Evolutionary conservation across 2,113 vertebrate species (phyloP), one percentile per base, ranked within the genome.

Genomic region (Malurus elegans): DNA sequence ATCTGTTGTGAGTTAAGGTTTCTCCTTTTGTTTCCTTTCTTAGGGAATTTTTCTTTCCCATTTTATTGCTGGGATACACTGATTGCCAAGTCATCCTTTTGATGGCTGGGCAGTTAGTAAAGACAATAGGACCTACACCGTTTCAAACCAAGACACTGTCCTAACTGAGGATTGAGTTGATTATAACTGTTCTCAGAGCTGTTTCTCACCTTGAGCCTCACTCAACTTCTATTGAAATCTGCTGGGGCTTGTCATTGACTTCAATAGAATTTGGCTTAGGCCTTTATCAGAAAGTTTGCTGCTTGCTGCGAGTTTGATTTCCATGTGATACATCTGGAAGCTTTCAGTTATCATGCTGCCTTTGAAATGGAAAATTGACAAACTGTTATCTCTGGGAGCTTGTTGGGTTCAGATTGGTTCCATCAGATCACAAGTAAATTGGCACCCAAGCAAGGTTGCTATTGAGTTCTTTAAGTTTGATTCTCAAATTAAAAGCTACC

Each of bases 301-400:
- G 36, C 75, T 88, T 80, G 53, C 75, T 94, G 56, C 21, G 57
- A 80, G 87, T 95, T 92, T 96, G 87, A 93, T 95, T 94, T 96
- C 84, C 66, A 67, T 69, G 82, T 62, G 84, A 90, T 95, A 40
- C 78, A 83, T 86, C 74, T 92, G 56, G 58, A 79, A 93, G 79
- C 79, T 93, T 90, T 93, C 72, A 76, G 64, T 93, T 95, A 91
- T 88, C 79, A 44, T 14, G 25, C 53, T 91, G 91, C 72, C 79
- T 96, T 93, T 94, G 81, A 95, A 92, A 88, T 81, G 74, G 79
- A 69, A 84, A 94, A 95, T 93, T 76, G 91, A 95, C 91, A 88
- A 94, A 80, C 83, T 94, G 44, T 92, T 96, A 95, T 93, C 95
- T 95, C 76, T 45, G 56, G 29, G 48, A 90, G 66, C 72, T 93